Evolutionary conservation across 2,113 vertebrate species (phyloP).

Genomic region (Crotalus tigris): DNA sequence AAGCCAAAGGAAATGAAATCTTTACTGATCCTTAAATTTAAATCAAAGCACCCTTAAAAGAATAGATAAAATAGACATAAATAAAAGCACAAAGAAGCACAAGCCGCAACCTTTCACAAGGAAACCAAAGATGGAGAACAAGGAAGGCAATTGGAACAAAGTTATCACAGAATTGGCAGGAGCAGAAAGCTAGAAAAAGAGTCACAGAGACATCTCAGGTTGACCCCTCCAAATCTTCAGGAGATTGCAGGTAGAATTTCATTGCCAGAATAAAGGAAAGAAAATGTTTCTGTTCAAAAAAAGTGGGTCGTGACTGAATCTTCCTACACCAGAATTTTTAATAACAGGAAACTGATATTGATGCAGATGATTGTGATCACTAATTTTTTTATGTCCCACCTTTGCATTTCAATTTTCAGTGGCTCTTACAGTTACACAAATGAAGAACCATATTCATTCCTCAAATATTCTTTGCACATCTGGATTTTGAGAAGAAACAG

Average conservation of each 20-base stretch:
- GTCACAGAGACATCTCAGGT: not conserved
- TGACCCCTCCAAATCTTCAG: not conserved
- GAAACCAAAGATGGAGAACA: not conserved
- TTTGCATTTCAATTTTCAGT: not conserved
- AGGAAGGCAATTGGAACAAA: not conserved
- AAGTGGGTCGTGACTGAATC: not conserved
- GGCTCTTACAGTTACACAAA: not conserved
- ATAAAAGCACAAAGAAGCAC: not conserved
- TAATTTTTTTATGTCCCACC: not conserved
- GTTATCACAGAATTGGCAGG: not conserved
- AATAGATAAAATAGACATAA: not conserved
- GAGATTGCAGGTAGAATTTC: not conserved
- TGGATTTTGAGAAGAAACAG: not conserved
- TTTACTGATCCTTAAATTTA: not conserved
- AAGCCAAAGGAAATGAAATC: not conserved
- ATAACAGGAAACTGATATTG: not conserved
- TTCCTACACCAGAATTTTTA: not conserved
- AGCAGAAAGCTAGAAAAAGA: not conserved
- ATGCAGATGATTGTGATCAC: not conserved
- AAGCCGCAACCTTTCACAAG: not conserved
- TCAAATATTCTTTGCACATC: not conserved
- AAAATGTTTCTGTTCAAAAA: not conserved
- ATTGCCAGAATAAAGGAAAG: not conserved
- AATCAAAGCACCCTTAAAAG: not conserved
- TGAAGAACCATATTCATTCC: not conserved